Percentiles rank a stretch among this genome's conserved stretches.
Evolutionary conservation across 2,888 invertebrate genomes (phyloP).

Genomic region (Maniola hyperantus): DNA sequence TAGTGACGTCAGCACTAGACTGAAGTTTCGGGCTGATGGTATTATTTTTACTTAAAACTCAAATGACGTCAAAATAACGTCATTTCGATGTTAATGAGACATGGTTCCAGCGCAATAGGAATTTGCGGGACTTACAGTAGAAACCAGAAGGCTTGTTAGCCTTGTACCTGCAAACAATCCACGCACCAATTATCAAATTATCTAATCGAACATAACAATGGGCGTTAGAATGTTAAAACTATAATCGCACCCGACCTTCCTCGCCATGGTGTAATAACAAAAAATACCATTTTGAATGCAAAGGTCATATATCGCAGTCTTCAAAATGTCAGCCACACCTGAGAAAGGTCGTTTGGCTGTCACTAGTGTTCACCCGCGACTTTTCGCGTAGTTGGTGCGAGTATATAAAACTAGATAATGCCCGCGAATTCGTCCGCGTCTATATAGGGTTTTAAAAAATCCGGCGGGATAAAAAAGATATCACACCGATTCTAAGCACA

Average conservation of each 20-base stretch:
- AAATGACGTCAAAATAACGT: no score
- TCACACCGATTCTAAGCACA: no score
- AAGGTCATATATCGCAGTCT: slow-evolving; percentile 14
- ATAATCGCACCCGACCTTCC: slow-evolving; percentile 36
- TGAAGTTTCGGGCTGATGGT: no score
- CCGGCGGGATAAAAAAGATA: no score
- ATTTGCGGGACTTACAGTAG: no score
- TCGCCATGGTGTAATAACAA: slow-evolving; percentile 38
- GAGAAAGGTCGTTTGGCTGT: slow-evolving; percentile 20
- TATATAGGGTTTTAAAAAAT: no score
- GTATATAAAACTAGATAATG: background rate
- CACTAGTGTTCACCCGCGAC: background rate
- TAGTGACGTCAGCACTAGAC: no score
- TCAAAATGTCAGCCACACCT: slow-evolving; percentile 17
- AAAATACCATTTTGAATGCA: slow-evolving; percentile 23
- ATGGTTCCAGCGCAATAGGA: no score
- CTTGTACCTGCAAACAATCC: slow-evolving; percentile 14
- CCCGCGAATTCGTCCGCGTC: no score
- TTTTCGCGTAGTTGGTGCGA: background rate
- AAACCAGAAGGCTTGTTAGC: background rate
- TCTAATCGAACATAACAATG: slow-evolving; percentile 21
- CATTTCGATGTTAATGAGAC: no score
- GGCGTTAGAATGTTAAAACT: slow-evolving; percentile 11
- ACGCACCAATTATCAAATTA: slow-evolving; percentile 22
- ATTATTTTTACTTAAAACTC: no score